Evolutionary conservation across 2,888 invertebrate species (phyloP).

Genomic region (Cryptosula pallasiana): DNA sequence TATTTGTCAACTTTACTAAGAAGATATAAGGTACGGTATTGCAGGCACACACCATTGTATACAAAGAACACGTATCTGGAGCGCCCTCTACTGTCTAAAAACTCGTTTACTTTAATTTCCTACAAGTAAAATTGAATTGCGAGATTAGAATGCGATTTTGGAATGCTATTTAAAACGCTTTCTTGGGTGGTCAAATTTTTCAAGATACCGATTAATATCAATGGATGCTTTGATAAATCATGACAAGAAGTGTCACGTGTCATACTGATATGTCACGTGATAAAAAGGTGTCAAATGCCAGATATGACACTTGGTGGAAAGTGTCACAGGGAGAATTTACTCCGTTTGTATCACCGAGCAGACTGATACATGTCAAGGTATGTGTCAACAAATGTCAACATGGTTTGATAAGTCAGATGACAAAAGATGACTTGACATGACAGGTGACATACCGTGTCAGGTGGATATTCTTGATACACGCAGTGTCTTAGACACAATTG

Average conservation of each 20-base stretch:
- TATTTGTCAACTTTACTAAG: background rate
- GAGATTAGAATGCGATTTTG: background rate
- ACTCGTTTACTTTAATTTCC: slow-evolving; percentile 3
- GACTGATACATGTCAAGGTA: too few relatives aligned
- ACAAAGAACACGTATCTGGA: slow-evolving; percentile 13
- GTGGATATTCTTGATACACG: background rate
- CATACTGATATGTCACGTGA: too few relatives aligned
- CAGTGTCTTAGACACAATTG: slow-evolving; percentile 18
- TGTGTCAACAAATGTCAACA: too few relatives aligned
- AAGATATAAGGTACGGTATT: background rate
- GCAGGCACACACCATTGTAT: background rate
- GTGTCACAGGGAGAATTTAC: too few relatives aligned
- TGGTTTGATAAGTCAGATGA: background rate
- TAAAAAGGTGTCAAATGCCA: too few relatives aligned
- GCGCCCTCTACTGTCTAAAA: background rate
- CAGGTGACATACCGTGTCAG: slow-evolving; percentile 3
- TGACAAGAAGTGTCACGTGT: background rate
- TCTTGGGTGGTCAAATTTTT: background rate
- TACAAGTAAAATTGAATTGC: background rate
- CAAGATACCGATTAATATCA: too few relatives aligned
- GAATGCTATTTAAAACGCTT: background rate
- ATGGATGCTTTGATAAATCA: background rate
- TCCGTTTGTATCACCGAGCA: too few relatives aligned
- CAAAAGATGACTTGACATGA: background rate
- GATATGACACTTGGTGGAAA: too few relatives aligned